phyloP scores from a whole-genome alignment of 2,113 vertebrate genomes.

The Uria lomvia region DNA sequence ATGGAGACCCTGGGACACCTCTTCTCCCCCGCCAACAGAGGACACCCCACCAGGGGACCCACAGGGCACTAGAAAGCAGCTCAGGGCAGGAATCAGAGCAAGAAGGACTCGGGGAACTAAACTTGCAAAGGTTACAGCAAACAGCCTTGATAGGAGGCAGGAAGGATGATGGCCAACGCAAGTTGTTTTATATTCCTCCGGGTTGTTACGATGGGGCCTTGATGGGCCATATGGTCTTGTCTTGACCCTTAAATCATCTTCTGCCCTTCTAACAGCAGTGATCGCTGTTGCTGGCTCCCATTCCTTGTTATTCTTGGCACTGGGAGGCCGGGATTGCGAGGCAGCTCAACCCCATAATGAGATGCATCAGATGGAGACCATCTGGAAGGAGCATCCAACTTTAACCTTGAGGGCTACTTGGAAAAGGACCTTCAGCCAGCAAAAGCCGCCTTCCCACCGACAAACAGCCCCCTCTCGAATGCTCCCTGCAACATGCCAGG shows the following conservation, averaged over 20 bases:
- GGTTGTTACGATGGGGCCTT: slow-evolving; percentile 21
- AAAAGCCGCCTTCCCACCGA: slow-evolving; percentile 4
- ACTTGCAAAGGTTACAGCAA: neutral
- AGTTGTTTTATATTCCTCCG: slow-evolving; percentile 38
- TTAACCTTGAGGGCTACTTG: slow-evolving; percentile 76
- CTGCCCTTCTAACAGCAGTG: slow-evolving; percentile 60
- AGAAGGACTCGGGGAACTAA: neutral
- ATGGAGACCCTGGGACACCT: neutral
- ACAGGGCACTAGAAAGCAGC: neutral
- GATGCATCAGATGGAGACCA: slow-evolving; percentile 75
- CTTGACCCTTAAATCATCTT: slow-evolving; percentile 71
- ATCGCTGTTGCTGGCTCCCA: slow-evolving; percentile 54
- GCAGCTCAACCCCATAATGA: slow-evolving; percentile 69
- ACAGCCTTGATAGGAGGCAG: neutral
- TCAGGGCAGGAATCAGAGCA: neutral
- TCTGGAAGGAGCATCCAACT: slow-evolving; percentile 75
- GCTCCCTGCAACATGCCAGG: neutral
- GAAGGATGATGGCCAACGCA: neutral
- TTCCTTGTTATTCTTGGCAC: slow-evolving; percentile 75
- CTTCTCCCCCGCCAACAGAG: neutral
- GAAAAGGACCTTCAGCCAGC: slow-evolving; percentile 64
- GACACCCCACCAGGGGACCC: neutral
- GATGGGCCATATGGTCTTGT: slow-evolving; percentile 70
- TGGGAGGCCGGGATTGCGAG: slow-evolving; percentile 34
- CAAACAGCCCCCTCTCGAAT: neutral